Evolutionary conservation across 2,888 invertebrate species (phyloP), one percentile per base, ranked within the genome.

Genomic region (Pogonocherus hispidulus): DNA sequence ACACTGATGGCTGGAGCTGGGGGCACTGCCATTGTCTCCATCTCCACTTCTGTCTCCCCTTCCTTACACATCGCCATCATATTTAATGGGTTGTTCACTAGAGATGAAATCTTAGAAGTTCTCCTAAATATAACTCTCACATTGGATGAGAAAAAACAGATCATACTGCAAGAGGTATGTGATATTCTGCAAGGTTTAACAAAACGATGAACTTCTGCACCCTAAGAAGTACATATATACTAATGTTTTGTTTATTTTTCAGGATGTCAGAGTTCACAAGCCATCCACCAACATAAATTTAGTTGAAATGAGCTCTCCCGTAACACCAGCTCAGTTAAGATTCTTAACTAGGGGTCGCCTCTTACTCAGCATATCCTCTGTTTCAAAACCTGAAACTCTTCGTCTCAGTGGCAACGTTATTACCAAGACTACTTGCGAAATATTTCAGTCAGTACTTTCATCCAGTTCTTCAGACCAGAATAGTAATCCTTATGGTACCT

Each of bases 21-120:
- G 79, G 96, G 95, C 1, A 95, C 95, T 0, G 96, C 95, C 0
- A 92, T 95, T 32, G 92, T 96, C 0, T 94, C 95, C 0, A 93
- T 93, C 0, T 93, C 91, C 0, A 92, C 93, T 9, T 91, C 94
- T 0, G 91, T 93, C 1, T 91, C 93, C 0, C 94, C 95, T 0
- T 93, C 93, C 35, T 89, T 96, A 67, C 94, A 95, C 82, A 84
- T 95, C 41, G 93, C 94, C 0, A 85, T 95, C 2, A 89, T 94
- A 0, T 95, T 95, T 83, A 95, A 94, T 79, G 95, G 96, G 8
- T 88, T 95, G 1, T 94, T 95, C 76, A 87, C 89, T 0, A 86
- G 89, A 0, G 88, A 89, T 51, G 90, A 92, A 63, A 87, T 88
- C 0, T 83, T 87, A 23, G 91, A 94, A 76, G 91, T 92, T 1